Conservation (phyloP, 2,888 invertebrate genomes). For the Malacosoma neustria region DNA sequence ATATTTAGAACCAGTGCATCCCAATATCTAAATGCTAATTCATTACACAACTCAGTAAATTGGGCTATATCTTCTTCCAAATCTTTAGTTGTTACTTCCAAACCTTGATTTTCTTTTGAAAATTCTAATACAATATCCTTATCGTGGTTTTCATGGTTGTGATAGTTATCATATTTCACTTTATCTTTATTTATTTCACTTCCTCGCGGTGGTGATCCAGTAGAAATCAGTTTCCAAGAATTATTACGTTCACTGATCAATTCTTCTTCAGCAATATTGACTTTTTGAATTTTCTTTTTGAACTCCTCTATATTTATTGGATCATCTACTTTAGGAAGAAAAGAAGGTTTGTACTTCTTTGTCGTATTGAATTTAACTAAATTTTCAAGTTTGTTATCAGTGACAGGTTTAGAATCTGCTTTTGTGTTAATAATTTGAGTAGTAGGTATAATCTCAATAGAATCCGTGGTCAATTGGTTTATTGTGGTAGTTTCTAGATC, state of each 20-base stretch:
- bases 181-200: conserved; percentile 53
- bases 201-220: conserved; percentile 65
- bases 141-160: conserved; percentile 26
- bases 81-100: conserved; percentile 83
- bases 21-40: conserved; percentile 90
- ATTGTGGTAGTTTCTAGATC: conserved; percentile 4
- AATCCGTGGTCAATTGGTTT: not conserved
- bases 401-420: conserved; percentile 3
- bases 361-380: conserved; percentile 10
- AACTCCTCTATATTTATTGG: conserved; percentile 26
- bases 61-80: conserved; percentile 84
- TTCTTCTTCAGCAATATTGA: conserved; percentile 62
- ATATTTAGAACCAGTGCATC: conserved; percentile 80
- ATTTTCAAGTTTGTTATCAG: conserved; percentile 26
- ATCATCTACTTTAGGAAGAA: conserved; percentile 44
- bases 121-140: conserved; percentile 56
- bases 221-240: conserved; percentile 76
- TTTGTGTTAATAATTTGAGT: conserved; percentile 3
- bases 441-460: conserved; percentile 2
- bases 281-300: conserved; percentile 65
- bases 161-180: conserved; percentile 37
- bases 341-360: conserved; percentile 5
- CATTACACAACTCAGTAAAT: conserved; percentile 88
- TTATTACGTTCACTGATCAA: conserved; percentile 47
- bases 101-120: conserved; percentile 75